A percentile compares a stretch with the other conserved stretches of the same genome.
Evolutionary conservation across 1,140 invertebrate genomes (phyloP).

Genomic region (Teleogryllus occipitalis): DNA sequence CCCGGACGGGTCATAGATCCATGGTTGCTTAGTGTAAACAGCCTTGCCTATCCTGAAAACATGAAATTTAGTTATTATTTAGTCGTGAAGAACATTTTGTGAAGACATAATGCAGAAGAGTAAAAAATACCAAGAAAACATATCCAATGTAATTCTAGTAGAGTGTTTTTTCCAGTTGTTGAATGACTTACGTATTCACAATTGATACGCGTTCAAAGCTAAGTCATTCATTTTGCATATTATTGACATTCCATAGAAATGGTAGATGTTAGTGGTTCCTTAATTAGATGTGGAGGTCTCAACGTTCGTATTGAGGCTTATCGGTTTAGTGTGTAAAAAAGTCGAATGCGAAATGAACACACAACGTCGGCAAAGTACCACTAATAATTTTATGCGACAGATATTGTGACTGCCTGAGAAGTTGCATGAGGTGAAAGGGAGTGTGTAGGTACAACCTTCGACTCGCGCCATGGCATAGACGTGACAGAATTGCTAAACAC

Average conservation of each 20-base stretch:
- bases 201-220: background rate
- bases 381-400: too few species aligned
- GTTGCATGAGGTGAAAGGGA: too few species aligned
- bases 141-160: background rate
- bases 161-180: background rate
- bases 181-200: background rate
- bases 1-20: conserved; percentile 56
- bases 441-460: too few species aligned
- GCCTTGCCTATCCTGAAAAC: conserved; percentile 56
- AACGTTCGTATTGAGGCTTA: background rate
- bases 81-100: background rate
- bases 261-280: background rate
- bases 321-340: background rate
- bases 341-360: too few species aligned
- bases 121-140: background rate
- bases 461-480: too few species aligned
- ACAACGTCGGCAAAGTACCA: too few species aligned
- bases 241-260: background rate
- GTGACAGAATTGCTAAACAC: too few species aligned
- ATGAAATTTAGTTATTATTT: conserved; percentile 18
- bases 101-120: too few species aligned
- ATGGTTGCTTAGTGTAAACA: conserved; percentile 68
- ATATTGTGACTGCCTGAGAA: too few species aligned
- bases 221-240: background rate
- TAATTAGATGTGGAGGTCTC: background rate